Percentiles rank a stretch among this genome's conserved stretches.
Conservation (phyloP, 2,113 vertebrate species). For the Lethenteron camtschaticum region DNA sequence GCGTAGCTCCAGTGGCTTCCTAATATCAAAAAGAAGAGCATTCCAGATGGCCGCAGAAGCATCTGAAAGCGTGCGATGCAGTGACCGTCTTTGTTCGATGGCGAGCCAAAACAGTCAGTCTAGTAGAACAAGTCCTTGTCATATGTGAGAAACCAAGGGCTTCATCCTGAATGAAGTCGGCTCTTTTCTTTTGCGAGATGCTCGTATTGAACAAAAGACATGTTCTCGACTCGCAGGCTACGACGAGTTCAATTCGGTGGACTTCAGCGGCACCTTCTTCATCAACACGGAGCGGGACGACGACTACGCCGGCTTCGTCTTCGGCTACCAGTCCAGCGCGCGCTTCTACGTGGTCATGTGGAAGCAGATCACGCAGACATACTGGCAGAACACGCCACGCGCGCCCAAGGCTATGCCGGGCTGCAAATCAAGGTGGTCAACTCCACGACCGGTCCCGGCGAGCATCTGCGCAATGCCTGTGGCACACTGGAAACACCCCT, state of each 20-base stretch:
- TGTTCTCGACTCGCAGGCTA: slow-evolving; percentile 30
- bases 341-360: slow-evolving; percentile 98
- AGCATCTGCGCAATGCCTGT: slow-evolving; percentile 90
- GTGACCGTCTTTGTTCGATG: too few species aligned
- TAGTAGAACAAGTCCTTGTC: too few species aligned
- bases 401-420: slow-evolving; percentile 83
- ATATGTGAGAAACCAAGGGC: too few species aligned
- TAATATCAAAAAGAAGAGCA: too few species aligned
- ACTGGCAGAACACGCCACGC: slow-evolving; percentile 70
- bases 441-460: slow-evolving; percentile 88
- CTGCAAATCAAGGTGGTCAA: slow-evolving; percentile 94
- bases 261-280: slow-evolving; percentile 97
- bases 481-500: slow-evolving; percentile 86
- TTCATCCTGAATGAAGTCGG: too few species aligned
- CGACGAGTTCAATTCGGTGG: slow-evolving; percentile 87
- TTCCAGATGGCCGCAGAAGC: too few species aligned
- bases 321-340: slow-evolving; percentile 90
- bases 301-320: slow-evolving; percentile 91
- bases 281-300: slow-evolving; percentile 92
- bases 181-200: too few species aligned
- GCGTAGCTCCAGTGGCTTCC: too few species aligned
- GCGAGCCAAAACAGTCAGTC: too few species aligned
- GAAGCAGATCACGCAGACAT: slow-evolving; percentile 96
- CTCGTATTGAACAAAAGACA: too few species aligned
- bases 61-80: too few species aligned